Conservation (phyloP, 2,113 vertebrate species). For the Vimba vimba region DNA sequence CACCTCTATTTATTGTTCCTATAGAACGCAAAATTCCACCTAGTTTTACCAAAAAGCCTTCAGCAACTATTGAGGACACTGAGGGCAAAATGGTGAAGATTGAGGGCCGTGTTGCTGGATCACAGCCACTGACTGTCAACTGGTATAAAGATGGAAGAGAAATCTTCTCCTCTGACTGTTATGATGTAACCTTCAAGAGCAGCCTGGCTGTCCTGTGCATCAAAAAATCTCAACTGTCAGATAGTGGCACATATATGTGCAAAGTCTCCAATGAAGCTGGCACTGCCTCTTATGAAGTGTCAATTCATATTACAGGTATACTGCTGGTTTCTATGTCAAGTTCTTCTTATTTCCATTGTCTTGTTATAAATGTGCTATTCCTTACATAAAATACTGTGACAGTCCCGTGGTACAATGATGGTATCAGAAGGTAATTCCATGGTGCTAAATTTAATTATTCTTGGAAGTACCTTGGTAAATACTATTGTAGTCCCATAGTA, state of each 20-base stretch:
- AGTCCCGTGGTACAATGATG: background rate
- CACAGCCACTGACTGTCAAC: conserved; percentile 86
- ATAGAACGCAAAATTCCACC: conserved; percentile 92
- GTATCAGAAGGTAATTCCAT: background rate
- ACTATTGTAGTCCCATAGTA: background rate
- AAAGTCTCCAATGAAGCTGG: conserved; percentile 92
- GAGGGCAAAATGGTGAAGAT: conserved; percentile 91
- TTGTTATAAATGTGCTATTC: background rate
- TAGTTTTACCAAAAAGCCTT: conserved; percentile 92
- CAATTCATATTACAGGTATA: conserved; percentile 87
- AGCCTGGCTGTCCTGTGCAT: conserved; percentile 84
- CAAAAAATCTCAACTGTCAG: conserved; percentile 76
- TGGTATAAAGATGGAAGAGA: conserved; percentile 90
- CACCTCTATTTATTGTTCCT: conserved; percentile 47
- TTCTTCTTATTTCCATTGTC: background rate
- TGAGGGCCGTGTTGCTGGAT: conserved; percentile 89
- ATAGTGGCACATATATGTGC: conserved; percentile 89
- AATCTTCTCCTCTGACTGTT: conserved; percentile 81
- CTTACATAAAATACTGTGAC: background rate
- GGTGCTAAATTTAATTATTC: background rate
- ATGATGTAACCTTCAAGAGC: conserved; percentile 91
- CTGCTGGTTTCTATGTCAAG: conserved; percentile 47
- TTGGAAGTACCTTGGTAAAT: background rate
- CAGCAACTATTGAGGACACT: conserved; percentile 87
- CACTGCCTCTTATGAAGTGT: conserved; percentile 80